Evolutionary conservation across 23 tunicate genomes (phyloP).

Genomic region (Styela plicata): DNA sequence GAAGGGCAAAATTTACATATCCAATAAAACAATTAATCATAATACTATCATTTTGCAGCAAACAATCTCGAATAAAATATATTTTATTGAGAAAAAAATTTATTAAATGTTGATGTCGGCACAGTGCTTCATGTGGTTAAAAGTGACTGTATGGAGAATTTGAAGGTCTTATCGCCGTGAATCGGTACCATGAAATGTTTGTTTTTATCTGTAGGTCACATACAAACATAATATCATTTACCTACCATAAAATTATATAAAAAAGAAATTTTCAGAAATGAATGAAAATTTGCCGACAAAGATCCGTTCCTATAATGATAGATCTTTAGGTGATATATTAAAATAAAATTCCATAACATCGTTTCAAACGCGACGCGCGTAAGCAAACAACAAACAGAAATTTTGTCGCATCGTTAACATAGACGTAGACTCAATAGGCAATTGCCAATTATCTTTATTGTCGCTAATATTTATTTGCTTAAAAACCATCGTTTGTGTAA

Average conservation of each 20-base stretch:
- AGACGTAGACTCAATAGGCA: background rate
- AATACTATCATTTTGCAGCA: no score
- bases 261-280: no score
- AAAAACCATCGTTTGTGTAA: background rate
- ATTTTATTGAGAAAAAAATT: no score
- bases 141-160: background rate
- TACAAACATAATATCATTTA: background rate
- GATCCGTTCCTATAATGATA: no score
- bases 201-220: background rate
- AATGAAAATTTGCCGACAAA: background rate
- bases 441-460: background rate
- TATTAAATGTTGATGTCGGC: no score
- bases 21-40: no score
- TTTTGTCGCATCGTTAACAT: background rate
- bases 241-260: background rate
- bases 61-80: no score
- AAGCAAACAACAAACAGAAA: background rate
- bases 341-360: background rate
- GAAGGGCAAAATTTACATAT: no score
- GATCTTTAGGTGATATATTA: background rate
- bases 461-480: background rate
- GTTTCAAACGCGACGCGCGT: background rate
- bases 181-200: background rate
- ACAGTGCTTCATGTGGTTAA: background rate
- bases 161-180: background rate